Evolutionary conservation across 2,888 invertebrate genomes (phyloP).

Genomic region (Mechanitis mazaeus): DNA sequence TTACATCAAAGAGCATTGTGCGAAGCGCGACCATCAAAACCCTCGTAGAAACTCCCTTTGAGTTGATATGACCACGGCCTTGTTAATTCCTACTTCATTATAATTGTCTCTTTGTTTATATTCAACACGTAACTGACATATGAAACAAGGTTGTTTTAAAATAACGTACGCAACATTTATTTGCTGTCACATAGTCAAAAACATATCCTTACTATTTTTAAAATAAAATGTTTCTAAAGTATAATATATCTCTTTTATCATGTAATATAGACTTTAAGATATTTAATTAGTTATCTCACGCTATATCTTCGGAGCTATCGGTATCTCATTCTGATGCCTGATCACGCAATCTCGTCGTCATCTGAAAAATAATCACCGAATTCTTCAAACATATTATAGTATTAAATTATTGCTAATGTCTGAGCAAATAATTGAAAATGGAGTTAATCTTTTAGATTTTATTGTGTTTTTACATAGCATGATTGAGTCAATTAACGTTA

Average conservation of each 20-base stretch:
- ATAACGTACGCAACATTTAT: neutral
- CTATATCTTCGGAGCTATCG: neutral
- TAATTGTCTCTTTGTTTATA: constrained; percentile 1
- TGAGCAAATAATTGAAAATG: constrained; percentile 1
- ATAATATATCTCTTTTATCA: constrained; percentile 1
- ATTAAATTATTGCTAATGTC: neutral
- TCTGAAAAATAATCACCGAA: constrained; percentile 5
- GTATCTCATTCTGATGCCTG: neutral
- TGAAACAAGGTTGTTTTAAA: neutral
- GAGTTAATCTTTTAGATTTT: neutral
- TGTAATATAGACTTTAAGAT: neutral
- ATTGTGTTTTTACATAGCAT: neutral
- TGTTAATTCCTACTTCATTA: constrained; percentile 13
- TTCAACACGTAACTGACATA: neutral
- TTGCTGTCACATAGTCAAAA: neutral
- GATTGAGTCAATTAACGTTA: neutral
- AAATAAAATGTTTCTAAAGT: neutral
- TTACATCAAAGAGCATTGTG: constrained; percentile 52
- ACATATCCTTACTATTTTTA: too few species aligned
- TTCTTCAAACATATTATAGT: neutral
- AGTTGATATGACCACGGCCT: constrained; percentile 32
- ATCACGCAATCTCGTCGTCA: constrained; percentile 13
- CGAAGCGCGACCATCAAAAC: constrained; percentile 50
- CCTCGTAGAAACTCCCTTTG: constrained; percentile 55
- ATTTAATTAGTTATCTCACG: constrained; percentile 5